A percentile compares a stretch with the other conserved stretches of the same genome.
Evolutionary conservation across 2,113 vertebrate species (phyloP).

Genomic region (Pangasianodon gigas): DNA sequence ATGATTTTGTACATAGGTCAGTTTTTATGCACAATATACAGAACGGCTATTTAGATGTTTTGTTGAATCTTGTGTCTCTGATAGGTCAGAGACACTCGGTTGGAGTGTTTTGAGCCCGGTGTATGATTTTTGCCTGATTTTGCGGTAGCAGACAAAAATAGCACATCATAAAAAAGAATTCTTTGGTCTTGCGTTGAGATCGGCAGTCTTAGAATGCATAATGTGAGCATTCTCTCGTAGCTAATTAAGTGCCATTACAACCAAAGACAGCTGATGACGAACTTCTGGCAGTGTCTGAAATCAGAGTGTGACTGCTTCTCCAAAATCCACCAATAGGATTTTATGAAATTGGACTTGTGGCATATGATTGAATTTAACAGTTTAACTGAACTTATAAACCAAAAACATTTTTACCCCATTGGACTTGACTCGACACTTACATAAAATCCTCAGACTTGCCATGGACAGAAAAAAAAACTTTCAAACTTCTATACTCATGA

Average conservation of each 20-base stretch:
- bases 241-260: background rate
- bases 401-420: background rate
- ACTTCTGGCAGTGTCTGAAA: background rate
- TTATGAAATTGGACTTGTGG: background rate
- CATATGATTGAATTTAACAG: background rate
- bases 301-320: background rate
- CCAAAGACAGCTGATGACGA: no score
- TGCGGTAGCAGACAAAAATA: background rate
- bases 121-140: background rate
- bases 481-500: background rate
- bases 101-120: background rate
- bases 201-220: background rate
- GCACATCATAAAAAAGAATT: background rate
- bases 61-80: background rate
- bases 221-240: background rate
- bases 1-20: background rate
- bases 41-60: background rate
- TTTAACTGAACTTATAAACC: background rate
- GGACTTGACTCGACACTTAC: background rate
- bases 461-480: background rate
- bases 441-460: background rate
- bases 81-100: background rate
- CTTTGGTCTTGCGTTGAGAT: background rate
- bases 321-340: background rate
- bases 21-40: background rate